These are phyloP conservation scores for Halichoerus grypus DNA, from an alignment of 2,113 vertebrate species.

Conservation along the genomic window DNA sequence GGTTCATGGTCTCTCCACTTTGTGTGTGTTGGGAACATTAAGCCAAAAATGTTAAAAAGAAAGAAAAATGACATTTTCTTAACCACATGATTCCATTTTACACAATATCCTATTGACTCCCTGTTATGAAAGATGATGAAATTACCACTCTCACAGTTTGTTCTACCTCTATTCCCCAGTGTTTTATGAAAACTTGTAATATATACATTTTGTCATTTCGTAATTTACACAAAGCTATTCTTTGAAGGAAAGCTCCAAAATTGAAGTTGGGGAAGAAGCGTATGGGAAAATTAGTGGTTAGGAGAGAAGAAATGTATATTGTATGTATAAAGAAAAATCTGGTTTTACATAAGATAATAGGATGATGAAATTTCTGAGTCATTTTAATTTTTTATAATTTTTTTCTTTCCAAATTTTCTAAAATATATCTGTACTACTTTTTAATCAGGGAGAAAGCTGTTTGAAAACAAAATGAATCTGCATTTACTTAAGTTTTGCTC, in stretches of 20 bases:
- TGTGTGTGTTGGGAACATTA: not conserved
- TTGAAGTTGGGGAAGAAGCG: not conserved
- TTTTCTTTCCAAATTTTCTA: conserved; percentile 18
- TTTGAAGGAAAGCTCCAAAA: not conserved
- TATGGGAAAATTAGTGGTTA: not conserved
- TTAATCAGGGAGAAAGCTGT: not conserved
- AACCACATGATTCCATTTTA: conserved; percentile 37
- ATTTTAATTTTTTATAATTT: not conserved
- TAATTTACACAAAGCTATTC: conserved; percentile 11
- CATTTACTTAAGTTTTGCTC: not conserved
- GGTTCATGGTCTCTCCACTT: not conserved
- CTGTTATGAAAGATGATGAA: not conserved
- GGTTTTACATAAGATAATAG: not conserved
- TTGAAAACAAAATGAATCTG: not conserved
- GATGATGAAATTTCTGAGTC: not conserved
- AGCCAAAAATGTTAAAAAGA: not conserved
- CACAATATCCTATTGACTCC: not conserved
- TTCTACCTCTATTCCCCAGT: not conserved
- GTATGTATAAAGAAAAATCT: not conserved
- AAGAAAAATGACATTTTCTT: not conserved
- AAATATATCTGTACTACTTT: not conserved
- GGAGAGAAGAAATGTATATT: not conserved
- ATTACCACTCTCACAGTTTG: not conserved
- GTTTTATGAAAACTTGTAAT: not conserved
- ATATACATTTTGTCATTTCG: not conserved